Percentiles rank a stretch among this genome's conserved stretches.
phyloP scores from a whole-genome alignment of 2,113 vertebrate species.

The Zosterops borbonicus region DNA sequence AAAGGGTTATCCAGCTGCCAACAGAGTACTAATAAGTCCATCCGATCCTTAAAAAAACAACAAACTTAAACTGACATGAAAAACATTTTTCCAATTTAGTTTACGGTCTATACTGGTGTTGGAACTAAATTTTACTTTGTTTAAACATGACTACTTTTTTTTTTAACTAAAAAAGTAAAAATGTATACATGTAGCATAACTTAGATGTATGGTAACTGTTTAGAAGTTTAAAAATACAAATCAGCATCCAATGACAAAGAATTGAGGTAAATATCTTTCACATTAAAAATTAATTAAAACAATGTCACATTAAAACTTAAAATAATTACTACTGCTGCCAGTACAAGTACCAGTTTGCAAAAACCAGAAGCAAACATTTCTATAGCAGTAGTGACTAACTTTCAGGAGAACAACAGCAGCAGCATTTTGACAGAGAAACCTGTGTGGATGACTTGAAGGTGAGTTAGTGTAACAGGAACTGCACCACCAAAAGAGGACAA shows the following conservation, averaged over 20 bases:
- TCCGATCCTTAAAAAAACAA: not conserved
- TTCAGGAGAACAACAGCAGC: not conserved
- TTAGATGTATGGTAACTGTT: not conserved
- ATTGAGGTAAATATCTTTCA: not conserved
- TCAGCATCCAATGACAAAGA: not conserved
- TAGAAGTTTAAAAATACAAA: not conserved
- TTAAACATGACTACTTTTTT: not conserved
- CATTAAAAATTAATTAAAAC: not conserved
- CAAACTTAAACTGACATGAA: not conserved
- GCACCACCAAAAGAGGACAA: not conserved
- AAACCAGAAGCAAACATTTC: fast-evolving
- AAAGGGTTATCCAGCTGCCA: not conserved
- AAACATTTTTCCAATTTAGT: not conserved
- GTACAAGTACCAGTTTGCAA: not conserved
- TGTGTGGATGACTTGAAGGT: not conserved
- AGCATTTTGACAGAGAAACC: not conserved
- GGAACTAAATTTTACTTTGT: not conserved
- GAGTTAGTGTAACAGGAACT: not conserved
- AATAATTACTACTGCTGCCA: not conserved
- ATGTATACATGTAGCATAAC: not conserved
- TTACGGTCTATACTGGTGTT: not conserved
- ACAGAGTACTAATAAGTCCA: not conserved
- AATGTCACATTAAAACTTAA: not conserved
- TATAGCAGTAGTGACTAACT: not conserved
- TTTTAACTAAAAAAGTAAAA: not conserved